phyloP scores from a whole-genome alignment of 2,888 invertebrate species.

The Hypena proboscidalis region DNA sequence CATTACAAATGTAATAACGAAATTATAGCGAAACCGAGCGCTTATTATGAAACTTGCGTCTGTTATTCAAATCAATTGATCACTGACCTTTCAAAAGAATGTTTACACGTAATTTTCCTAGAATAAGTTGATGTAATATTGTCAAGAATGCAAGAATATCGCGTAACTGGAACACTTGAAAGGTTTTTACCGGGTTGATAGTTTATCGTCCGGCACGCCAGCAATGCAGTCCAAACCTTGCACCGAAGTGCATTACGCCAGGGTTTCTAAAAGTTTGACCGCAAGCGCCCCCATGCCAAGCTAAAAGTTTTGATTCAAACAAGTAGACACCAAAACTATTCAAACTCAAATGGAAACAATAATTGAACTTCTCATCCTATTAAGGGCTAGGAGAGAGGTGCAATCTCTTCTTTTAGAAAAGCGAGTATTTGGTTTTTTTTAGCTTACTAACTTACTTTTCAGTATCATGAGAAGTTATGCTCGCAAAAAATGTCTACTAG shows the following conservation, averaged over 20 bases:
- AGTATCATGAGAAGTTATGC: too few relatives aligned
- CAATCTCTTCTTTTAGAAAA: too few relatives aligned
- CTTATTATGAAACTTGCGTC: slow-evolving; percentile 19
- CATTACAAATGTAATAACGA: slow-evolving; percentile 3
- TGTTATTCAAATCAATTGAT: slow-evolving; percentile 21
- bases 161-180: slow-evolving; percentile 42
- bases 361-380: too few relatives aligned
- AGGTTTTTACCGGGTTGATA: slow-evolving; percentile 41
- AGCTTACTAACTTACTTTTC: too few relatives aligned
- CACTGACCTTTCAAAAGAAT: slow-evolving; percentile 23
- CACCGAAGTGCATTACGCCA: slow-evolving; percentile 71
- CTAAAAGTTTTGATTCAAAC: too few relatives aligned
- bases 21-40: slow-evolving; percentile 15
- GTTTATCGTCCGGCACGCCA: slow-evolving; percentile 38
- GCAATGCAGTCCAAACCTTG: slow-evolving; percentile 67
- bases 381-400: too few relatives aligned
- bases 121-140: slow-evolving; percentile 24
- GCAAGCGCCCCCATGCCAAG: too few relatives aligned
- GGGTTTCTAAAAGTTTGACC: too few relatives aligned
- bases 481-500: too few relatives aligned
- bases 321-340: too few relatives aligned
- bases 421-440: too few relatives aligned
- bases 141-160: slow-evolving; percentile 27
- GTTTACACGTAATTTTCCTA: slow-evolving; percentile 32
- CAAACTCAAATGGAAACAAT: too few relatives aligned